These are phyloP conservation scores for Drosophila eohydei DNA, from an alignment of 2,888 invertebrate species.

Conservation along the genomic window DNA sequence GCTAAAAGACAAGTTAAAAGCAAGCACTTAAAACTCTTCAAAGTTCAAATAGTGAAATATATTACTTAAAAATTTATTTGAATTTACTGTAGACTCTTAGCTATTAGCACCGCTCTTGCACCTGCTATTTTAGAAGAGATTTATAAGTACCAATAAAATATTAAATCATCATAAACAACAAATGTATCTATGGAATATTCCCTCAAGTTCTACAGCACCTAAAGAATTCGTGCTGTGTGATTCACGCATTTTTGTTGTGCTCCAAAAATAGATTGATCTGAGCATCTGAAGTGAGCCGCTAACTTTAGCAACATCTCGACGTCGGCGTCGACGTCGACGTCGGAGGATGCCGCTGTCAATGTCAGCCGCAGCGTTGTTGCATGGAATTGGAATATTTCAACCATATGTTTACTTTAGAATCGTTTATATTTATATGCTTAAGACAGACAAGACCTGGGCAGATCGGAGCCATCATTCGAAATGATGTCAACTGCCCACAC, in stretches of 20 bases:
- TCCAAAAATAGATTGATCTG: constrained; percentile 58
- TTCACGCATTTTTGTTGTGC: constrained; percentile 44
- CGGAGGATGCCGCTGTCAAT: constrained; percentile 63
- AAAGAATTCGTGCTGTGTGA: constrained; percentile 61
- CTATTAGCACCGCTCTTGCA: not conserved
- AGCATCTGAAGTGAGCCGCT: constrained; percentile 41
- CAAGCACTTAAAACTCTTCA: too few relatives aligned
- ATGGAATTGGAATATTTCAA: constrained; percentile 50
- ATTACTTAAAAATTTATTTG: not conserved
- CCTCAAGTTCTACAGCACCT: constrained; percentile 20
- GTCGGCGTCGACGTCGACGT: constrained; percentile 29
- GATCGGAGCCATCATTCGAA: constrained; percentile 21
- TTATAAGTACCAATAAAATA: constrained; percentile 24
- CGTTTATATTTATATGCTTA: constrained; percentile 22
- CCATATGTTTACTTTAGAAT: constrained; percentile 46
- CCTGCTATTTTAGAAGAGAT: not conserved
- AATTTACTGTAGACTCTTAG: not conserved
- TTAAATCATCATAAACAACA: constrained; percentile 31
- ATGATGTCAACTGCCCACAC: constrained; percentile 53
- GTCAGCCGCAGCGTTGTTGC: constrained; percentile 50
- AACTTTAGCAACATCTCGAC: constrained; percentile 30
- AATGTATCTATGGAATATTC: constrained; percentile 42
- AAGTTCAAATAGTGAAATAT: not conserved
- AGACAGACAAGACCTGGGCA: constrained; percentile 15
- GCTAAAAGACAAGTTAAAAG: too few relatives aligned